phyloP scores from a whole-genome alignment of 2,113 vertebrate genomes.

The Arvicanthis niloticus region DNA sequence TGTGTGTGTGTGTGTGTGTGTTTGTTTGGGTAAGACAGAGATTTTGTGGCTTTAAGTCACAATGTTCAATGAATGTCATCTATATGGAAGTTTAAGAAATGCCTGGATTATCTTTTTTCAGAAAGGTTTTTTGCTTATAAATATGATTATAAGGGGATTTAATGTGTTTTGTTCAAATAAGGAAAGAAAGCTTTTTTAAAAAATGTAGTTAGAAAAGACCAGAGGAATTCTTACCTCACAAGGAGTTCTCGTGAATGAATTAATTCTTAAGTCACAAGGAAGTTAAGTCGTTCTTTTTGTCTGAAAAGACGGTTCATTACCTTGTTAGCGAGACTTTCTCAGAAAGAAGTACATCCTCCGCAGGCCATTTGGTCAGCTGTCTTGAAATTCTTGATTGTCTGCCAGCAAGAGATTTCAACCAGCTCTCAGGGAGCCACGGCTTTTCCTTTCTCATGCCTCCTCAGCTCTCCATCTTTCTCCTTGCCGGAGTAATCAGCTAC shows the following conservation, averaged over 20 bases:
- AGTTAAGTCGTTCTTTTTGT: background rate
- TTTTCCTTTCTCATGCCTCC: background rate
- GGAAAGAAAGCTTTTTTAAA: background rate
- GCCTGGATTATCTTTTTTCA: background rate
- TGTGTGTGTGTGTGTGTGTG: background rate
- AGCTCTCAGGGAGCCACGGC: background rate
- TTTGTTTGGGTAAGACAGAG: too few relatives aligned
- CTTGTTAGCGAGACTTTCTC: background rate
- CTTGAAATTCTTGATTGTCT: background rate
- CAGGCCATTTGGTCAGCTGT: background rate
- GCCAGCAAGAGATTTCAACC: background rate
- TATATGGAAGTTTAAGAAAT: background rate
- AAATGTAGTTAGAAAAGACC: background rate
- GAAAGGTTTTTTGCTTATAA: background rate
- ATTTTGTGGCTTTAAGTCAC: background rate
- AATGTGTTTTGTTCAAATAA: background rate
- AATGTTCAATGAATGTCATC: background rate
- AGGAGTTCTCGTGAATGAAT: background rate
- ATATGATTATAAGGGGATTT: background rate
- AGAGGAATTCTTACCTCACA: background rate
- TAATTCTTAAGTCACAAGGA: background rate
- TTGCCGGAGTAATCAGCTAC: too few relatives aligned
- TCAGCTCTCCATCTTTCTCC: background rate
- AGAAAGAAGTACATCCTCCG: background rate
- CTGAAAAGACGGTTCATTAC: background rate